Evolutionary conservation across 2,888 invertebrate species (phyloP).

Genomic region (Zygogramma bicolorata): DNA sequence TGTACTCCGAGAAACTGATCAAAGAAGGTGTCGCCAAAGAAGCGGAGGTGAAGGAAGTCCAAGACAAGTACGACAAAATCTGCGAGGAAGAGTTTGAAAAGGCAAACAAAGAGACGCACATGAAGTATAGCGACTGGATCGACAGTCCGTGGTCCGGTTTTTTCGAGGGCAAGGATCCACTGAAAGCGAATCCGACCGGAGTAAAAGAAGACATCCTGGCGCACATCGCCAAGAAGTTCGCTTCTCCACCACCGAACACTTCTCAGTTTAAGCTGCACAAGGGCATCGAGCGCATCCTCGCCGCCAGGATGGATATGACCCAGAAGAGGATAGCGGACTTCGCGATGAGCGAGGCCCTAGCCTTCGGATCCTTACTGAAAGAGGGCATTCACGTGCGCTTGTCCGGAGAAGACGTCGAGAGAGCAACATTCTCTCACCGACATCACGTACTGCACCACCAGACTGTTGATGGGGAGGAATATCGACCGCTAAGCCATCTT

Average conservation of each 20-base stretch:
- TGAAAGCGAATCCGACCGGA: conserved; percentile 83
- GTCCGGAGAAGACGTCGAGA: conserved; percentile 96
- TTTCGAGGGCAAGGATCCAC: conserved; percentile 70
- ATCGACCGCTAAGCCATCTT: conserved; percentile 86
- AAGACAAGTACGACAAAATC: conserved; percentile 90
- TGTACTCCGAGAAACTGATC: conserved; percentile 85
- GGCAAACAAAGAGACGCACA: conserved; percentile 85
- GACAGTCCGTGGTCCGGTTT: conserved; percentile 96
- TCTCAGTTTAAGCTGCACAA: conserved; percentile 90
- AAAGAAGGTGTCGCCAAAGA: conserved; percentile 79
- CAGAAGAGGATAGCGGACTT: conserved; percentile 90
- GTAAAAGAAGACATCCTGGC: conserved; percentile 84
- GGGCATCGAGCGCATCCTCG: conserved; percentile 87
- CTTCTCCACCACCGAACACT: conserved; percentile 78
- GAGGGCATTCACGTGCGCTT: conserved; percentile 97
- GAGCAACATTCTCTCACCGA: conserved; percentile 89
- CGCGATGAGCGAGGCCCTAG: conserved; percentile 98
- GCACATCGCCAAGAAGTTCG: conserved; percentile 88
- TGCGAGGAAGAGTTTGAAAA: conserved; percentile 85
- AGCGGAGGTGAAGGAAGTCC: conserved; percentile 83
- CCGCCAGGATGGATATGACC: conserved; percentile 92
- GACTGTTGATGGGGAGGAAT: conserved; percentile 86
- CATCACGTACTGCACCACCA: conserved; percentile 99
- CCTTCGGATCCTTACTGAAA: conserved; percentile 95
- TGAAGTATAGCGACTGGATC: conserved; percentile 94